phyloP scores from a whole-genome alignment of 1,140 invertebrate species.

The Thaumatotibia leucotreta region DNA sequence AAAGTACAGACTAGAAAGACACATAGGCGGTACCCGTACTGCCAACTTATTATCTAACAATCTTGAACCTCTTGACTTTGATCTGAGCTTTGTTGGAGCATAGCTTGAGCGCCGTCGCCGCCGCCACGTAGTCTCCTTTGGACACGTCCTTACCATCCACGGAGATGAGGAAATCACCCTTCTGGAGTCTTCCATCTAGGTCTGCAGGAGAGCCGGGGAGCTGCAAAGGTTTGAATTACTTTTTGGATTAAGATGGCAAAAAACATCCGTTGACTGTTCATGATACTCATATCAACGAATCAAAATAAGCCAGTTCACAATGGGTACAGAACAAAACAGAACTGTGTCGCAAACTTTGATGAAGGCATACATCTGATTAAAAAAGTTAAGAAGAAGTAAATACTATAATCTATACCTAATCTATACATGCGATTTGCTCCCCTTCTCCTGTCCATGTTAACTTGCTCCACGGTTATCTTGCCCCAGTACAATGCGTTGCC shows the following conservation, averaged over 20 bases:
- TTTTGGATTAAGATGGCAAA: neutral
- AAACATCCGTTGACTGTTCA: neutral
- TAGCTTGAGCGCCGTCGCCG: slow-evolving; percentile 92
- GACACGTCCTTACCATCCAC: slow-evolving; percentile 94
- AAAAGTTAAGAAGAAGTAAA: no score
- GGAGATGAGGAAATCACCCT: slow-evolving; percentile 93
- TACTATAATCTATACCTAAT: no score
- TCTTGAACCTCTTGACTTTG: slow-evolving; percentile 90
- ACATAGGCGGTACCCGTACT: neutral
- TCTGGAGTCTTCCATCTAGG: slow-evolving; percentile 92
- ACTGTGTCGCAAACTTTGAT: no score
- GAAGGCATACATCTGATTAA: no score
- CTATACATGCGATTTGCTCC: no score
- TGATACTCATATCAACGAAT: no score
- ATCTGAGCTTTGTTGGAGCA: slow-evolving; percentile 86
- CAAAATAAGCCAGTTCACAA: no score
- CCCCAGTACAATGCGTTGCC: no score
- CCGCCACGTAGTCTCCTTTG: slow-evolving; percentile 88
- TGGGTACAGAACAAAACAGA: no score
- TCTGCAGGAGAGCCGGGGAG: slow-evolving; percentile 93
- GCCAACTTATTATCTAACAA: slow-evolving; percentile 34
- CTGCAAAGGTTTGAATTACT: slow-evolving; percentile 66
- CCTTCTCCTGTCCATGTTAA: no score
- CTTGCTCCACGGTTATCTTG: no score
- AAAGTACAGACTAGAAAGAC: neutral